Base-by-base conservation (phyloP, 2,113 vertebrate genomes). In the Semnopithecus entellus region DNA sequence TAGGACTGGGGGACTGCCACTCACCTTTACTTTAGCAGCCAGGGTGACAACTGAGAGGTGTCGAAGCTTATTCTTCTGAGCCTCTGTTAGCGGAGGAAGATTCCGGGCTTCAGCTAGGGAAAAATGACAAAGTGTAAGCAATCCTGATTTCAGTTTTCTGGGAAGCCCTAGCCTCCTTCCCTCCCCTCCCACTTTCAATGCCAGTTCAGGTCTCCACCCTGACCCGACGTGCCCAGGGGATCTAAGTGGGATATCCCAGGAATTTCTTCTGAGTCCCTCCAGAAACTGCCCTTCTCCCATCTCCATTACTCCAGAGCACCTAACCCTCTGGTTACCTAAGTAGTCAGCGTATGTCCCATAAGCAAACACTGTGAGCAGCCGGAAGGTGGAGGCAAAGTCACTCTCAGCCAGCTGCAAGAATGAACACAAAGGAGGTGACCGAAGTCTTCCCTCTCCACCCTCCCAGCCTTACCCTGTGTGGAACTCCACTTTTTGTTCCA, bases 311-410 rank as follows among this genome's bases (percentile, higher is more conserved):
- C n/a, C 66, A 59, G 18, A 83, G 82, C 45, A 30, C 61, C 16
- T 85, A 64, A 13, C 78, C 64, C 45, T 64, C 89, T 25, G 38
- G 98, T 98, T 98, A 99, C 99, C 99, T 99, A 99, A 98, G 97
- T 99, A 99, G 98, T 99, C 99, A 68, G 99, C 99, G 92, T 99
- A 99, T 73, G 99, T 99, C 98, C 99, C 99, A 79, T 99, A 99
- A 89, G 99, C 99, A 96, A 99, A 99, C 98, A 99, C 99, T 84
- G 99, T 99, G 97, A 99, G 99, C 93, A 99, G 99, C 95, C 99
- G 99, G 98, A 99, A 99, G 10, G 99, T 99, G 20, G 99, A 99
- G 48, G 99, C 99, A 92, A 99, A 99, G 96, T 99, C 99, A 91
- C 99, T 99, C 38, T 99, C 99, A 95, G 99, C 99, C 99, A 99